These are phyloP conservation scores for Acrocephalus scirpaceus DNA, from an alignment of 2,797 vertebrate genomes.

Conservation along the genomic window DNA sequence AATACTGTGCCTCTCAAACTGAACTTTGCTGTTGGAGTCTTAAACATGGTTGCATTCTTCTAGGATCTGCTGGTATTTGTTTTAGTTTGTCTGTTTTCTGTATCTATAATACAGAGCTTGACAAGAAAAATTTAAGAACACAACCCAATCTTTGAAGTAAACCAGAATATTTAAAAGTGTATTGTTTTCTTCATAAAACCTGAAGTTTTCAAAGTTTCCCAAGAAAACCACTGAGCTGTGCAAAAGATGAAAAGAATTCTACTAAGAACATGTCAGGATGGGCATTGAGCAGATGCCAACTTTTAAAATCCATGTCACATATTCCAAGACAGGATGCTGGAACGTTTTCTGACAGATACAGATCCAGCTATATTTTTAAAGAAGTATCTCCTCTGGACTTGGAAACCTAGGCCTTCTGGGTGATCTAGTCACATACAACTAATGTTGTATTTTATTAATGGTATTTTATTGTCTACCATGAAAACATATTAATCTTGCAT, in stretches of 20 bases:
- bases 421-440: background rate
- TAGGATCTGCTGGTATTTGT: background rate
- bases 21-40: background rate
- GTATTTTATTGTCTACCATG: background rate
- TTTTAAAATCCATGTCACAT: background rate
- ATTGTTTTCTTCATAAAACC: background rate
- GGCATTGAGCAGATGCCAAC: background rate
- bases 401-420: background rate
- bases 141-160: background rate
- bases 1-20: background rate
- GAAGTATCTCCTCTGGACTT: background rate
- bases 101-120: background rate
- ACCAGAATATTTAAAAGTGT: background rate
- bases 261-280: background rate
- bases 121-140: background rate
- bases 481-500: background rate
- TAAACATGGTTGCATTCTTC: background rate
- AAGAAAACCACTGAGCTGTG: background rate
- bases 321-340: background rate
- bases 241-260: background rate
- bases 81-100: background rate
- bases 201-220: background rate
- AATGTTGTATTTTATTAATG: too few species aligned
- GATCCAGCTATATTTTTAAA: background rate
- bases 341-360: background rate